A percentile compares a stretch with the other conserved stretches of the same genome.
These are phyloP conservation scores for Cotesia chilonis DNA, from an alignment of 1,140 invertebrate species.

Conservation along the genomic window DNA sequence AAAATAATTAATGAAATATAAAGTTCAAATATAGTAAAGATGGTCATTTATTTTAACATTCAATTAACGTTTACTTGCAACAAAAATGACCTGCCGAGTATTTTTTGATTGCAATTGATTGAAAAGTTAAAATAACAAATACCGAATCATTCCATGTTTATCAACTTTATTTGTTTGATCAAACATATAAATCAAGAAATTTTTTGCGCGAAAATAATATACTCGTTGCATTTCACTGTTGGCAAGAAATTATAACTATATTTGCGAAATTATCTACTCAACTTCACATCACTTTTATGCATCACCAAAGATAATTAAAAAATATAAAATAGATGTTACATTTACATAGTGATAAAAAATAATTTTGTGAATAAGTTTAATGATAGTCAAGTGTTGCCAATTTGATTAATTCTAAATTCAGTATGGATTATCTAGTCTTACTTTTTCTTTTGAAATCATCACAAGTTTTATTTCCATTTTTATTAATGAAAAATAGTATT, in stretches of 20 bases:
- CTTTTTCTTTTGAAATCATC: conserved; percentile 1
- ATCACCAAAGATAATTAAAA: conserved; percentile 31
- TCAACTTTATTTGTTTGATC: conserved; percentile 14
- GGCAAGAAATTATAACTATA: conserved; percentile 14
- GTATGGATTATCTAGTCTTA: conserved; percentile 31
- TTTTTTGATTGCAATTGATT: conserved; percentile 4
- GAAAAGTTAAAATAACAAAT: not conserved
- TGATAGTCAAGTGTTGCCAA: conserved; percentile 24
- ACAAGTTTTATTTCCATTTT: not conserved
- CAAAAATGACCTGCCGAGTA: conserved; percentile 1
- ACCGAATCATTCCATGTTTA: conserved; percentile 29
- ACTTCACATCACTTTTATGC: conserved; percentile 4
- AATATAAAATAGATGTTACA: conserved; percentile 4
- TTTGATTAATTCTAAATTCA: conserved; percentile 21
- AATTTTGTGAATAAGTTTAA: no score
- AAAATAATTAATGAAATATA: conserved; percentile 8
- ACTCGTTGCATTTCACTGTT: no score
- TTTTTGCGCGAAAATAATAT: no score
- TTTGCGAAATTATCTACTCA: not conserved
- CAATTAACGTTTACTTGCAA: conserved; percentile 8
- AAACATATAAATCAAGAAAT: not conserved
- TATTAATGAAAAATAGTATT: conserved; percentile 12
- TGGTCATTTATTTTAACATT: not conserved
- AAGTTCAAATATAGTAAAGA: conserved; percentile 17
- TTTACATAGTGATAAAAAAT: not conserved